Evolutionary conservation across 2,888 invertebrate species (phyloP).

Genomic region (Cephus spinipes): DNA sequence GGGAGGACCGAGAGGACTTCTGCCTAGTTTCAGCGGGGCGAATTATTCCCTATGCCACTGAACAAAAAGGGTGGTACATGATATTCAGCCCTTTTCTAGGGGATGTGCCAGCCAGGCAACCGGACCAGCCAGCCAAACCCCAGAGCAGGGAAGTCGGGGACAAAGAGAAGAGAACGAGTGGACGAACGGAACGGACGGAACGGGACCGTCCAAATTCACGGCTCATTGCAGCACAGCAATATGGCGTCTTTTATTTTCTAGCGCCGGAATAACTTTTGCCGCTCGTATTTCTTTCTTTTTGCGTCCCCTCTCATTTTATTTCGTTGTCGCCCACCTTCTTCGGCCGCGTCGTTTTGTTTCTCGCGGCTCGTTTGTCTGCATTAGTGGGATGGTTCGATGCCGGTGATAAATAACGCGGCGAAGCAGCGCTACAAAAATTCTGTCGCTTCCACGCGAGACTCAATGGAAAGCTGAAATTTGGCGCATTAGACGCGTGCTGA

Average conservation of each 20-base stretch:
- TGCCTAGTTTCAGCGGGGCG: not conserved
- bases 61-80: not conserved
- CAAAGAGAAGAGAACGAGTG: not conserved
- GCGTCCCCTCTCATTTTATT: conserved; percentile 14
- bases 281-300: conserved; percentile 21
- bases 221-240: not conserved
- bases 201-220: not conserved
- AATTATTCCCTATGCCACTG: not conserved
- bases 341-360: not conserved
- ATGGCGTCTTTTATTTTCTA: not conserved
- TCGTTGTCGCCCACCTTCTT: conserved; percentile 2
- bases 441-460: not conserved
- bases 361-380: conserved; percentile 37
- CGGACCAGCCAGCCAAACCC: not conserved
- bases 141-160: not conserved
- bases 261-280: conserved; percentile 2
- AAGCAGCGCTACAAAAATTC: not conserved
- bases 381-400: conserved; percentile 25
- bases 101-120: not conserved
- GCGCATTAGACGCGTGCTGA: not conserved
- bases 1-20: not conserved
- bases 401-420: not conserved
- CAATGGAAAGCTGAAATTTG: not conserved
- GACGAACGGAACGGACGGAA: not conserved
- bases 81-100: not conserved